These are phyloP conservation scores for Lasioglossum zephyrum DNA, from an alignment of 2,888 invertebrate species.

Conservation along the genomic window DNA sequence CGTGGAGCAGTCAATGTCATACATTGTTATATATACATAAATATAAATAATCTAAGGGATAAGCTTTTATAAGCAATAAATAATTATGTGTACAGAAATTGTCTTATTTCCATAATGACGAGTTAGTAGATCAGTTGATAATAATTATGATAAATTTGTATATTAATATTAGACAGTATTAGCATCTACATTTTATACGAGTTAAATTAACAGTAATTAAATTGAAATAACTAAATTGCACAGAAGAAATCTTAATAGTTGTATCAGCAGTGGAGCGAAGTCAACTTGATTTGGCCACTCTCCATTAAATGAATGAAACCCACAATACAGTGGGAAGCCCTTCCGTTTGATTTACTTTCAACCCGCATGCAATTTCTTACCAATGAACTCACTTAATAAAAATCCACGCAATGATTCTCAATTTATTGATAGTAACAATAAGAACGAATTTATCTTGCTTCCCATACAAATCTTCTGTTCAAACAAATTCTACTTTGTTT, in stretches of 20 bases:
- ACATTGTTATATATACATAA: not conserved
- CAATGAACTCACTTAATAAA: not conserved
- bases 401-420: slow-evolving; percentile 17
- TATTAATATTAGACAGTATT: too few species aligned
- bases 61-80: too few species aligned
- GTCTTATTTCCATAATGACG: too few species aligned
- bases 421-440: slow-evolving; percentile 16
- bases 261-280: not conserved
- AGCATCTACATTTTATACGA: not conserved
- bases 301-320: slow-evolving; percentile 49
- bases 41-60: too few species aligned
- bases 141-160: too few species aligned
- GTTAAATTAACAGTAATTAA: not conserved
- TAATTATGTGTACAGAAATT: too few species aligned
- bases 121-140: too few species aligned
- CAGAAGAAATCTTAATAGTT: slow-evolving; percentile 13
- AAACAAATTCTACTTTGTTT: too few species aligned
- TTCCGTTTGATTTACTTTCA: slow-evolving; percentile 32
- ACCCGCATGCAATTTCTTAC: slow-evolving; percentile 55
- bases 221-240: not conserved
- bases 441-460: not conserved
- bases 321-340: slow-evolving; percentile 21
- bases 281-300: not conserved
- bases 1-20: not conserved
- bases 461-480: not conserved